Base-by-base conservation (phyloP, 2,888 invertebrate species). In the Beris morrisii region DNA sequence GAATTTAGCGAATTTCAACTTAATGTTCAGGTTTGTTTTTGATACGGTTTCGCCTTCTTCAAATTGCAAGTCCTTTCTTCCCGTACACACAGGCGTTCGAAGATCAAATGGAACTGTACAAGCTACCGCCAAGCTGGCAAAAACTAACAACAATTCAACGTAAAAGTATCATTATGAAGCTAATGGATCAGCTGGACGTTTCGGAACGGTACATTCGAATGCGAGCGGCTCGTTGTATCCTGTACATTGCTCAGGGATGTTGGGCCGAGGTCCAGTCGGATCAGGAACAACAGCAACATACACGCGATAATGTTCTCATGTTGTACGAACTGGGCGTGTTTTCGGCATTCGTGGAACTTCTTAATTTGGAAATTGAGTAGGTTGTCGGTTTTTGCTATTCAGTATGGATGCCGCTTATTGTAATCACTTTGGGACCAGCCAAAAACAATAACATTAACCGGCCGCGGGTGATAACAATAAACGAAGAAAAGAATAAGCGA, bases 231-330 rank as follows among this genome's bases (percentile, higher is more conserved):
- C 85, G 96, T 67, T 93, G 95, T 74, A 87, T 98, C 67, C 84
- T 99, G n/a, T 99, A 99, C 78, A 83, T 99, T 70, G 91, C 92
- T 5, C 97, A 98, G 82, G 95, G 95, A 15, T 93, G 93, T 78
- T 95, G 94, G 93, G 91, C 91, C 1, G 96, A 97, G 79, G 91
- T 94, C 79, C 93, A 95, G 76, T 92, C 91, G 0, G 95, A 95
- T 76, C 89, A 92, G 59, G 95, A 97, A 73, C 96, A 97, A 79
- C 87, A 89, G 71, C 87, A 89, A 66, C 91, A 91, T 87, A 89
- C 93, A 0, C 86, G 90, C 70, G 84, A 87, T 70, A 98, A 97
- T 81, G 90, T 93, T 22, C 89, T 95, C 82, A 84, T 93, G 55
- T 83, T 97, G 0, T 95, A 95, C 75, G 89, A 94, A 74, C 87